phyloP scores from a whole-genome alignment of 2,113 vertebrate genomes.

The Chrysochloris asiatica region DNA sequence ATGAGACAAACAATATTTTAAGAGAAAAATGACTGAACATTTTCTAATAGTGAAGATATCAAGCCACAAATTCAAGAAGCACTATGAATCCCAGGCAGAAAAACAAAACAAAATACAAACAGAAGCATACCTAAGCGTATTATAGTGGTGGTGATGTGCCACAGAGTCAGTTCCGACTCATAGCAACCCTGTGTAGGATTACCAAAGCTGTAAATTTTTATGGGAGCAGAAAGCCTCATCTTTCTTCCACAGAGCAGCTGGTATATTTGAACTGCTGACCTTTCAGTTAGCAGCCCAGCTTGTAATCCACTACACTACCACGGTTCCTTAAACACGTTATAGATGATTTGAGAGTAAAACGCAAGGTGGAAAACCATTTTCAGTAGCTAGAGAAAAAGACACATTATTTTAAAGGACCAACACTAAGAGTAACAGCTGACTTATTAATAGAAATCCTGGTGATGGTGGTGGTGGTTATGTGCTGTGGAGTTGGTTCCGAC shows the following conservation, averaged over 20 bases:
- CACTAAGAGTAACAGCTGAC: constrained; percentile 16
- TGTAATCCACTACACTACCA: too few relatives aligned
- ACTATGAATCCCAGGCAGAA: not conserved
- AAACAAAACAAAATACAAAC: not conserved
- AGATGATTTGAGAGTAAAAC: not conserved
- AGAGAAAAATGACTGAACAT: not conserved
- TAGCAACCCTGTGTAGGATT: too few relatives aligned
- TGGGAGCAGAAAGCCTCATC: too few relatives aligned
- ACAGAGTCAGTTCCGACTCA: too few relatives aligned
- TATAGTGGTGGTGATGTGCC: too few relatives aligned
- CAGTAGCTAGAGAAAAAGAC: not conserved
- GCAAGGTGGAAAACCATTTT: constrained; percentile 21
- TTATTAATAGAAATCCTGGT: not conserved
- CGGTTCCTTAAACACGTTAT: not conserved
- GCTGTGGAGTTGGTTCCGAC: too few relatives aligned
- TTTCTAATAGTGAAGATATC: constrained; percentile 29
- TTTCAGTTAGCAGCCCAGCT: too few relatives aligned
- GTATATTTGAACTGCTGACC: too few relatives aligned
- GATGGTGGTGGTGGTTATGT: too few relatives aligned
- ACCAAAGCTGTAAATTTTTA: too few relatives aligned
- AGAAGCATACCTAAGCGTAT: not conserved
- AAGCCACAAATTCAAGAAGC: constrained; percentile 20
- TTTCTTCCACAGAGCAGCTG: too few relatives aligned
- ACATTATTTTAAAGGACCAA: not conserved
- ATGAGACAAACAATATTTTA: not conserved